Evolutionary conservation across 2,797 vertebrate species (phyloP), one percentile per base, ranked within the genome.

Genomic region (Chelidonichthys spinosus): DNA sequence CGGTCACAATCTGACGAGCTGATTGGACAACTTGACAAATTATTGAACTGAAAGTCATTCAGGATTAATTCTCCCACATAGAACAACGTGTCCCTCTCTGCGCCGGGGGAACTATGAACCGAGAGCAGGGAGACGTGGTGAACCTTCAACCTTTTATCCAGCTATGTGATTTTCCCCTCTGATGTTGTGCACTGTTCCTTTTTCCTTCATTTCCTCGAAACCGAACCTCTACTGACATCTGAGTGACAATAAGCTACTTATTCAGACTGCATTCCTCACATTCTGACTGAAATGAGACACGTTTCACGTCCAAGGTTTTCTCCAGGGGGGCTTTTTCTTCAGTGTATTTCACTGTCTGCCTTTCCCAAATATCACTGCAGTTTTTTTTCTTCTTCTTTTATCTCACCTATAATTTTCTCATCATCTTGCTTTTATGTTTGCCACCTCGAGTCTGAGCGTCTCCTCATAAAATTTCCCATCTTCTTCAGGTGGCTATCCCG

Each of bases 401-500:
- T 14, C 49, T 42, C 11, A 3, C 7, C 42, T 59, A 2, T 64
- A 35, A 25, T 17, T 52, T 65, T 61, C n/a, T 33, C 35, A 52
- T 69, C 17, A 32, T 11, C 18, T 44, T 60, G 6, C 25, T 49
- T 53, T 60, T 11, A 14, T 4, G 1, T 77, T 60, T 36, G 1
- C 33, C 47, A 9, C 8, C 47, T 49, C 47, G 9, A n/a, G 18
- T 18, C n/a, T 17, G 33, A 13, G 17, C 1, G 11, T 46, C 39
- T 69, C 39, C 8, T 25, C 4, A 7, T 37, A 2, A 58, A 14
- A 10, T 8, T 14, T 36, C 0, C 37, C 17, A 3, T 32, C 62
- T 6, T 17, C 17, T 80, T 14, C 3, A 99, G 98, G 98, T 99
- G 65, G 96, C 95, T 17, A 97, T 98, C 80, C 96, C 98, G 0